Conservation (phyloP, 2,113 vertebrate species). For the Zosterops borbonicus region DNA sequence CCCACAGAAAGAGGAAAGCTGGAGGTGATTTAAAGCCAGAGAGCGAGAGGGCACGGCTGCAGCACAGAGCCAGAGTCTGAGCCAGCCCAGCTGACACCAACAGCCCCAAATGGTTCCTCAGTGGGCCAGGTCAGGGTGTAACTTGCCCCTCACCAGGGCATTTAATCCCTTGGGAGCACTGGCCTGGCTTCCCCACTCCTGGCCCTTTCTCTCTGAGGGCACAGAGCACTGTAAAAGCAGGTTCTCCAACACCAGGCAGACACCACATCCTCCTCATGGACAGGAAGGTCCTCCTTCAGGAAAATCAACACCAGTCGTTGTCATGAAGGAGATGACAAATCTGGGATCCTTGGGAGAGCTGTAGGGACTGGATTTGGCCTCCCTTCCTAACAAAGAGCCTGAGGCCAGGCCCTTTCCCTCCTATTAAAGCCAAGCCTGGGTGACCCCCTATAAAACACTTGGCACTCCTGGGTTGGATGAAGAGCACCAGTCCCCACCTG, state of each 20-base stretch:
- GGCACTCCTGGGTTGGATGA: background rate
- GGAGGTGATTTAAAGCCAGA: constrained; percentile 32
- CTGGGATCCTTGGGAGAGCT: background rate
- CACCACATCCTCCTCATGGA: rapidly evolving
- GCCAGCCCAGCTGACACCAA: background rate
- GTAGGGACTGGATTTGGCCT: background rate
- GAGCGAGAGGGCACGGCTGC: background rate
- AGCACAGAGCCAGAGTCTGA: background rate
- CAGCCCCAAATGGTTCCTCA: rapidly evolving
- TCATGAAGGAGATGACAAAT: rapidly evolving
- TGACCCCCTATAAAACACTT: background rate
- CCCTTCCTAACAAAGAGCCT: background rate
- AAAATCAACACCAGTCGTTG: background rate
- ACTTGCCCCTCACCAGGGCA: rapidly evolving
- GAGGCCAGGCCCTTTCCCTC: background rate
- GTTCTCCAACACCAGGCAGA: background rate
- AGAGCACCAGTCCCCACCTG: background rate
- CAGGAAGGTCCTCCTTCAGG: background rate
- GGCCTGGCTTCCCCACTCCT: background rate
- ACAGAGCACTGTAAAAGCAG: rapidly evolving
- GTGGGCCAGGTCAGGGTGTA: background rate
- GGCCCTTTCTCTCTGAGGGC: background rate
- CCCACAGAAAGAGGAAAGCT: background rate
- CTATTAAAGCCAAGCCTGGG: background rate
- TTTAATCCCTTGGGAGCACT: background rate